Conservation (phyloP, 2,113 vertebrate genomes). For the Macroglossus sobrinus region DNA sequence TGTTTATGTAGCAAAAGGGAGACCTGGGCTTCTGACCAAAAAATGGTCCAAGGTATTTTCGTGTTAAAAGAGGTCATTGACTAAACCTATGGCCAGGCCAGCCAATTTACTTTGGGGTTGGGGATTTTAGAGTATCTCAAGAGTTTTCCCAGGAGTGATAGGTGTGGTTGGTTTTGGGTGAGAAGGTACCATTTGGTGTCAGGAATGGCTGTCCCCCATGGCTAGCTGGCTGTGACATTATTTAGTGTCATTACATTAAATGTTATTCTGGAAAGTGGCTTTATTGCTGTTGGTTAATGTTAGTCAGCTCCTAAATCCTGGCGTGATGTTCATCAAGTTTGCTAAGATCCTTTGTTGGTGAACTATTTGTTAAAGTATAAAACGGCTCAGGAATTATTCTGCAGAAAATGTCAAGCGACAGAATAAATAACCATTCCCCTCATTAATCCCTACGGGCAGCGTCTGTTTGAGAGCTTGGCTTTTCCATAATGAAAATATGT, state of each 20-base stretch:
- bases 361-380: conserved; percentile 61
- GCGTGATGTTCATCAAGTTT: background rate
- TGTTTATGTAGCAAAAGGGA: background rate
- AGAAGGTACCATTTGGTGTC: background rate
- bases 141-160: background rate
- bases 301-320: background rate
- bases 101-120: background rate
- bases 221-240: background rate
- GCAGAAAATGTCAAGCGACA: conserved; percentile 52
- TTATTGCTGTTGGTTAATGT: background rate
- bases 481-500: conserved; percentile 73
- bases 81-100: background rate
- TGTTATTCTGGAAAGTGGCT: background rate
- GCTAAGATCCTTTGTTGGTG: conserved; percentile 16
- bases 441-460: conserved; percentile 64
- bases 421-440: conserved; percentile 69
- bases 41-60: background rate
- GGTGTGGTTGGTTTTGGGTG: background rate
- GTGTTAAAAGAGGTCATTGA: background rate
- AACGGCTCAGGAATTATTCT: conserved; percentile 47
- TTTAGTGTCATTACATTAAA: background rate
- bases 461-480: conserved; percentile 55
- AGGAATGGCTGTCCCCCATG: background rate
- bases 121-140: background rate
- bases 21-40: background rate